Base-by-base conservation (phyloP, 2,888 invertebrate species). In the Nipponacmea schrenckii region DNA sequence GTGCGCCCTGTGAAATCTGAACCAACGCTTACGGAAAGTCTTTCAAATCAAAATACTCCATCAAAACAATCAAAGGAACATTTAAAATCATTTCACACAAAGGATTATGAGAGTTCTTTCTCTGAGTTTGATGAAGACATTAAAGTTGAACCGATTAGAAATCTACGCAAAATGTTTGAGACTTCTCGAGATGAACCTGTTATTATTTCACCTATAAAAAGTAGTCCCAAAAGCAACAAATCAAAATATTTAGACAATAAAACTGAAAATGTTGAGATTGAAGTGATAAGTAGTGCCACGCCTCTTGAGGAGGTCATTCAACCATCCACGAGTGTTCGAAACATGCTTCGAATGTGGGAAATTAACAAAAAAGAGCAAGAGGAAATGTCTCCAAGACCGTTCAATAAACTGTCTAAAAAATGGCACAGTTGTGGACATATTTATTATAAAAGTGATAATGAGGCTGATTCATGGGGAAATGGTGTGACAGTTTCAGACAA, bases 371-470 rank as follows among this genome's bases (percentile, higher is more conserved):
- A 20, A 0, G 56, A 56, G 17, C 20, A 56, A 24, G 24, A 24
- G 56, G 56, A 24, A 24, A 20, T 0, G 20, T 20, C 24, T 24
- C 20, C 8, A 12, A 56, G 24, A 56, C 56, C 56, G 10, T 56
- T 56, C 24, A 56, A 56, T 24, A 56, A 24, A 56, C 24, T 56
- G 14, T 56, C 56, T 20, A 56, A 56, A 56, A 56, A 56, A 14
- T 56, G 56, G 56, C 56, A 56, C 24, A 56, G 56, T 56, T 56
- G 56, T 56, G 56, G 56, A 20, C 56, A 56, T 56, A 56, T 56
- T 24, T 56, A 56, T 56, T 56, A 24, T 14, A 56, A 56, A 56
- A 24, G 10, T 56, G 56, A 24, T 12, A 14, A 56, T 24, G 24
- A 56, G 24, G 24, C 20, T 56, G 56, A 56, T 24, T 56, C 56